A percentile compares a stretch with the other conserved stretches of the same genome.
These are phyloP conservation scores for Plebejus melissa DNA, from an alignment of 2,888 invertebrate genomes.

Conservation along the genomic window DNA sequence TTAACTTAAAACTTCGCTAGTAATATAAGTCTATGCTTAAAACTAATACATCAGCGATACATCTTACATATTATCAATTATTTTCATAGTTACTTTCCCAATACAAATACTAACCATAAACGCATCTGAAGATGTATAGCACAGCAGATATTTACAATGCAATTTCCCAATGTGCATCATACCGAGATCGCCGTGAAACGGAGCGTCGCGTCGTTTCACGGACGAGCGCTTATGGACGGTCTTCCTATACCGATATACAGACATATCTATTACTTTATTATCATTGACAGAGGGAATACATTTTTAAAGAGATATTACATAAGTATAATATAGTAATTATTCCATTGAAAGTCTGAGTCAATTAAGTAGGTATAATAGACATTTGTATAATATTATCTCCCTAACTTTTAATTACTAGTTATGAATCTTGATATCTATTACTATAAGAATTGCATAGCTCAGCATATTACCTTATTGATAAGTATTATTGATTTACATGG, in stretches of 20 bases:
- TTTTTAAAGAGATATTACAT: neutral
- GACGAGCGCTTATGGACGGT: constrained; percentile 45
- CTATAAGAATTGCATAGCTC: no score
- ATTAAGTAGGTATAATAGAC: no score
- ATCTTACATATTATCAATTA: no score
- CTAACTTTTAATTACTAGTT: no score
- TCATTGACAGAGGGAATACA: neutral
- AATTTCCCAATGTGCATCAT: constrained; percentile 41
- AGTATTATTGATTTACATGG: no score
- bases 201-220: constrained; percentile 51
- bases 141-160: constrained; percentile 32
- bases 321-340: neutral
- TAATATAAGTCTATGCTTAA: no score
- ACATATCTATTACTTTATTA: constrained; percentile 18
- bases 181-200: constrained; percentile 53
- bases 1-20: no score
- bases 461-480: no score
- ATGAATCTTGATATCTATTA: no score
- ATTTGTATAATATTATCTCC: no score
- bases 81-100: neutral
- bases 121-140: neutral
- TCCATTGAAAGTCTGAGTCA: neutral
- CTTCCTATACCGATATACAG: constrained; percentile 22
- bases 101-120: neutral
- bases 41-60: no score